Evolutionary conservation across 1,140 invertebrate genomes (phyloP).

Genomic region (Drosophila ercepeae): DNA sequence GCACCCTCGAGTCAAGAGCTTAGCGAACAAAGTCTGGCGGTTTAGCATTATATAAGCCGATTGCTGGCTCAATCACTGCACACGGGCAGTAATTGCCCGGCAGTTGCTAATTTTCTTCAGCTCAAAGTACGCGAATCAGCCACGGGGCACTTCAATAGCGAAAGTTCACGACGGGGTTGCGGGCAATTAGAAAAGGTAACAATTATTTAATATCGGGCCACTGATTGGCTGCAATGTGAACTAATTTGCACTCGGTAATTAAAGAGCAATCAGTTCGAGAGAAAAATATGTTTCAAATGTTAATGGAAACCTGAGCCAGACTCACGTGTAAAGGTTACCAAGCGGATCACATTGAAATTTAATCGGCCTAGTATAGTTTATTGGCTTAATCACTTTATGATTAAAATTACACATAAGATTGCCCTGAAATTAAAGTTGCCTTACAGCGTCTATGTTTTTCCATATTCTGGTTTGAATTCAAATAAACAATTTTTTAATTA

Average conservation of each 20-base stretch:
- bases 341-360: conserved; percentile 30
- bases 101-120: conserved; percentile 38
- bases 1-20: conserved; percentile 40
- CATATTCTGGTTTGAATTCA: neutral
- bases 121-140: conserved; percentile 52
- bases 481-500: conserved; percentile 34
- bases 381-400: neutral
- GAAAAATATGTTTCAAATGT: conserved; percentile 10
- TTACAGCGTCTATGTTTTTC: neutral
- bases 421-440: neutral
- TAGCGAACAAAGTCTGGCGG: conserved; percentile 45
- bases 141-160: conserved; percentile 6
- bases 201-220: conserved; percentile 36
- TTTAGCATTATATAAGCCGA: conserved; percentile 24
- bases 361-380: conserved; percentile 6
- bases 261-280: conserved; percentile 26
- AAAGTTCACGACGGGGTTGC: conserved; percentile 29
- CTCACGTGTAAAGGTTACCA: conserved; percentile 19
- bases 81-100: conserved; percentile 44
- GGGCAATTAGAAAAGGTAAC: conserved; percentile 2
- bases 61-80: conserved; percentile 33
- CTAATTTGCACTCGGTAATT: conserved; percentile 8
- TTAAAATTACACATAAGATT: neutral
- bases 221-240: conserved; percentile 6
- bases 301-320: conserved; percentile 6